phyloP scores from a whole-genome alignment of 2,797 vertebrate species.

The Lepus townsendii region DNA sequence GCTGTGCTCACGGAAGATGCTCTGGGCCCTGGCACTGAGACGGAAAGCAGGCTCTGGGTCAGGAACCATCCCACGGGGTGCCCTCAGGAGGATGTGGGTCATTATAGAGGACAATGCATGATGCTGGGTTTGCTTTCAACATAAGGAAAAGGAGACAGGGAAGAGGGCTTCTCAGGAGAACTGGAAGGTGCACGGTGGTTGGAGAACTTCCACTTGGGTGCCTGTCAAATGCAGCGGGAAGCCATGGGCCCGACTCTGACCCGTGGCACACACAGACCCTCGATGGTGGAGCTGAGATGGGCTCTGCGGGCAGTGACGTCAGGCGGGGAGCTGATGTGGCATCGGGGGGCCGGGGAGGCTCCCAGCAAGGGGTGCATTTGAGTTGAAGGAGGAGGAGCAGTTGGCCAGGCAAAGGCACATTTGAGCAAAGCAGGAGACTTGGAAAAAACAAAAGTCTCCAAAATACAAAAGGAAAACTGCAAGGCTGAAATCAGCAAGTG shows the following conservation, averaged over 20 bases:
- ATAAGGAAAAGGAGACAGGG: neutral
- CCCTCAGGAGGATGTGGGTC: neutral
- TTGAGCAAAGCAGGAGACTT: neutral
- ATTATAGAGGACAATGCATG: neutral
- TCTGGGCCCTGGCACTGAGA: neutral
- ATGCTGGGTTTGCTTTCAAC: neutral
- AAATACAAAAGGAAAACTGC: neutral
- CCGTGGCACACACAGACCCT: too few relatives aligned
- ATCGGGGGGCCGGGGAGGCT: neutral
- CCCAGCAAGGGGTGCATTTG: too few relatives aligned
- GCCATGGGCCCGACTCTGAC: neutral
- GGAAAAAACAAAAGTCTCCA: neutral
- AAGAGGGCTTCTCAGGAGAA: too few relatives aligned
- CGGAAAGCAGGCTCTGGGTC: neutral
- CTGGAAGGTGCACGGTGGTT: too few relatives aligned
- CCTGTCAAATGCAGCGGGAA: accelerated
- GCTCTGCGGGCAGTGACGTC: neutral
- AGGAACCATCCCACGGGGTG: accelerated
- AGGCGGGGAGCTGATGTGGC: neutral
- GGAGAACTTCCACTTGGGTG: neutral
- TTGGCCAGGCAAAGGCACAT: neutral
- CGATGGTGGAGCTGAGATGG: neutral
- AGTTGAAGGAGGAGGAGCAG: neutral
- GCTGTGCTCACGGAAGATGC: neutral
- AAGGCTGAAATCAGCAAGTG: neutral